Evolutionary conservation across 2,113 vertebrate genomes (phyloP).

Genomic region (Lagopus leucura): DNA sequence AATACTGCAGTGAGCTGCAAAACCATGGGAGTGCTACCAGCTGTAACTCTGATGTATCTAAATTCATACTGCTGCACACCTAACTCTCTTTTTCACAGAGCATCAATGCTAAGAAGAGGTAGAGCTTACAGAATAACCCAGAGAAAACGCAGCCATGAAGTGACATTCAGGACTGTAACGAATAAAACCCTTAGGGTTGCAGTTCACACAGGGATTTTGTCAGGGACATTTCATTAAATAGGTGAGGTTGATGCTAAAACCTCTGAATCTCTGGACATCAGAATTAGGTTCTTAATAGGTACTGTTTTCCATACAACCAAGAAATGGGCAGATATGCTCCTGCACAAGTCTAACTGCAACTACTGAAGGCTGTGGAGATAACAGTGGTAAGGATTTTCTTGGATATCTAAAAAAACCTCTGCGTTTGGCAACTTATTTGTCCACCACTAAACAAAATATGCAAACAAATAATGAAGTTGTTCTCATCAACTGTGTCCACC

Average conservation of each 20-base stretch:
- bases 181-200: neutral
- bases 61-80: constrained; percentile 19
- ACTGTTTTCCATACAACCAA: neutral
- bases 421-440: neutral
- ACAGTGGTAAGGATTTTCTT: neutral
- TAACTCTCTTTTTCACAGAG: constrained; percentile 17
- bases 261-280: neutral
- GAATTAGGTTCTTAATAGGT: neutral
- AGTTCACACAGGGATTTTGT: neutral
- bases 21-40: constrained; percentile 38
- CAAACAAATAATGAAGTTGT: neutral
- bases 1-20: constrained; percentile 26
- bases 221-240: neutral
- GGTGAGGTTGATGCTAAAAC: neutral
- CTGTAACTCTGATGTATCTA: constrained; percentile 23
- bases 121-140: neutral
- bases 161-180: neutral
- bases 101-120: neutral
- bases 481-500: neutral
- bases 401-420: neutral
- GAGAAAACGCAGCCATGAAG: neutral
- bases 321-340: neutral
- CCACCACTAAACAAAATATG: neutral
- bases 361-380: neutral
- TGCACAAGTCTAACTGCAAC: neutral